Evolutionary conservation across 1,140 invertebrate species (phyloP).

Genomic region (Leptopilina boulardi): DNA sequence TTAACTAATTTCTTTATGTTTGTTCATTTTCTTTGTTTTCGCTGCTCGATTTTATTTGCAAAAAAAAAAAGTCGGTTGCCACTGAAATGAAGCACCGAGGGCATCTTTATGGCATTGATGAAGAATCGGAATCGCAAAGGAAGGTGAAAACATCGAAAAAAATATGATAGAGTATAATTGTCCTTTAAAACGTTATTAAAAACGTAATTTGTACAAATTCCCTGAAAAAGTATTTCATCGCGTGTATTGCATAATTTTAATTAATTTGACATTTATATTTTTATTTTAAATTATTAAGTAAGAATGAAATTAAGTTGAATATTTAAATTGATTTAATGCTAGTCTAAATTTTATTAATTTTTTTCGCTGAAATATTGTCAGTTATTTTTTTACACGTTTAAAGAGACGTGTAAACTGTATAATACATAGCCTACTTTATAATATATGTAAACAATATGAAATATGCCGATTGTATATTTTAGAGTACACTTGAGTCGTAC

Average conservation of each 20-base stretch:
- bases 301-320: neutral
- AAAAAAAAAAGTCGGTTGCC: slow-evolving; percentile 77
- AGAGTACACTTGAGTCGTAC: slow-evolving; percentile 2
- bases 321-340: neutral
- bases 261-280: slow-evolving; percentile 25
- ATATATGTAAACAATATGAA: slow-evolving; percentile 19
- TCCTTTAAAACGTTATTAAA: slow-evolving; percentile 36
- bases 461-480: slow-evolving; percentile 29
- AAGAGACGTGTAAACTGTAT: slow-evolving; percentile 4
- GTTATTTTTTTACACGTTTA: neutral
- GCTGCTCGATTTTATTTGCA: slow-evolving; percentile 57
- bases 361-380: neutral
- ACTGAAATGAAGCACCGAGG: slow-evolving; percentile 77
- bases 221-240: slow-evolving; percentile 39
- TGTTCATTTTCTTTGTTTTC: slow-evolving; percentile 64
- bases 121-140: slow-evolving; percentile 65
- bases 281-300: neutral
- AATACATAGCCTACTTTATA: slow-evolving; percentile 27
- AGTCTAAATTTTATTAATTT: neutral
- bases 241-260: slow-evolving; percentile 3
- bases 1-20: slow-evolving; percentile 62
- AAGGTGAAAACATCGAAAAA: slow-evolving; percentile 70
- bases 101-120: slow-evolving; percentile 75
- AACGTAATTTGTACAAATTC: slow-evolving; percentile 37
- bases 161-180: slow-evolving; percentile 40